phyloP scores from a whole-genome alignment of 2,113 vertebrate species.

The Typhlomys cinereus region DNA sequence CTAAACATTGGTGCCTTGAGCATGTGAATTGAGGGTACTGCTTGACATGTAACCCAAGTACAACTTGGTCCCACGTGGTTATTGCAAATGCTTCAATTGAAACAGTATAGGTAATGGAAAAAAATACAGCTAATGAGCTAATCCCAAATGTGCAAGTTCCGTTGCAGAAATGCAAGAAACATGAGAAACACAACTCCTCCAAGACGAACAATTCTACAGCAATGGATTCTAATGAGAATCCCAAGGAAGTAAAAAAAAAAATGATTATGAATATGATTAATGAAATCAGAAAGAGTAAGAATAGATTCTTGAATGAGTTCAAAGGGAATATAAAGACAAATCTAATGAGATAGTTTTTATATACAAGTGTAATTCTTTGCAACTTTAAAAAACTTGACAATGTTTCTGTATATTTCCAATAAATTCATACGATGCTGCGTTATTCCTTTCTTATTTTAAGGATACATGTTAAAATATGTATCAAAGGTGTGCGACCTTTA shows the following conservation, averaged over 20 bases:
- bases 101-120: not conserved
- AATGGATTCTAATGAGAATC: not conserved
- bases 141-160: not conserved
- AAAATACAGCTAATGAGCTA: not conserved
- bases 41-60: not conserved
- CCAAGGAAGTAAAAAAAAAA: no score
- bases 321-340: not conserved
- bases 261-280: not conserved
- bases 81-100: not conserved
- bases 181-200: not conserved
- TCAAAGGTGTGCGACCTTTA: no score
- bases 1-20: not conserved
- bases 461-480: no score
- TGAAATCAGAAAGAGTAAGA: not conserved
- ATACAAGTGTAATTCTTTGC: no score
- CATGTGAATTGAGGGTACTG: not conserved
- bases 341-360: not conserved
- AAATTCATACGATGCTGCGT: no score
- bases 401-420: no score
- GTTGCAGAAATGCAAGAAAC: not conserved
- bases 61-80: not conserved
- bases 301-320: not conserved
- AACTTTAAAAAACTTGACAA: no score
- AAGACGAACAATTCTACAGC: not conserved
- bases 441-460: no score